These are phyloP conservation scores for Achlya flavicornis DNA, from an alignment of 2,888 invertebrate species.

Conservation along the genomic window DNA sequence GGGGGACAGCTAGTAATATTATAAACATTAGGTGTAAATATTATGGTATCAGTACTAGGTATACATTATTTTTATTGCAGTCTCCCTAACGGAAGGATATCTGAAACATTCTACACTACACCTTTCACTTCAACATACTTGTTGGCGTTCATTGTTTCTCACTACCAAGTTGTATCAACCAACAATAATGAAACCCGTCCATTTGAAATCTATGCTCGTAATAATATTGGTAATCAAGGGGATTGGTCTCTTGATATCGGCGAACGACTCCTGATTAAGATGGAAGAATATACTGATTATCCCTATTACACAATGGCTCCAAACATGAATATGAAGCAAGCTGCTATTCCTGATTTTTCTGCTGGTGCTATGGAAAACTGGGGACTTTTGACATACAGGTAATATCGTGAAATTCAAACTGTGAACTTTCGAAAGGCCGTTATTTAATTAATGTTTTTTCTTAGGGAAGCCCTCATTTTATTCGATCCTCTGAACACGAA, in stretches of 20 bases:
- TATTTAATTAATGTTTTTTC: conserved; percentile 20
- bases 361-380: conserved; percentile 94
- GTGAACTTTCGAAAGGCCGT: neutral
- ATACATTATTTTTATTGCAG: conserved; percentile 36
- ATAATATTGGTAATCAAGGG: conserved; percentile 67
- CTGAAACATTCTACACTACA: conserved; percentile 81
- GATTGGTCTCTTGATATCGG: conserved; percentile 75
- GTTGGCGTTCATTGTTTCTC: conserved; percentile 93
- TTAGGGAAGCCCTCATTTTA: conserved; percentile 85
- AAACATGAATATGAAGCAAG: conserved; percentile 85
- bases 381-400: conserved; percentile 92
- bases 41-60: too few species aligned
- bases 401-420: neutral
- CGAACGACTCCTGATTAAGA: conserved; percentile 67
- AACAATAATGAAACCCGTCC: conserved; percentile 49
- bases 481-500: conserved; percentile 74
- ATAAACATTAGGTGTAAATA: too few species aligned
- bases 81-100: conserved; percentile 43
- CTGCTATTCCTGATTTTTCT: conserved; percentile 91
- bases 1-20: too few species aligned
- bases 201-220: conserved; percentile 72
- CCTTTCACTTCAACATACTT: conserved; percentile 92
- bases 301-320: conserved; percentile 79
- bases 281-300: conserved; percentile 84
- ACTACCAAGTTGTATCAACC: conserved; percentile 75